A percentile compares a stretch with the other conserved stretches of the same genome.
These are phyloP conservation scores for Lucilia cuprina DNA, from an alignment of 1,140 invertebrate genomes.

Conservation along the genomic window DNA sequence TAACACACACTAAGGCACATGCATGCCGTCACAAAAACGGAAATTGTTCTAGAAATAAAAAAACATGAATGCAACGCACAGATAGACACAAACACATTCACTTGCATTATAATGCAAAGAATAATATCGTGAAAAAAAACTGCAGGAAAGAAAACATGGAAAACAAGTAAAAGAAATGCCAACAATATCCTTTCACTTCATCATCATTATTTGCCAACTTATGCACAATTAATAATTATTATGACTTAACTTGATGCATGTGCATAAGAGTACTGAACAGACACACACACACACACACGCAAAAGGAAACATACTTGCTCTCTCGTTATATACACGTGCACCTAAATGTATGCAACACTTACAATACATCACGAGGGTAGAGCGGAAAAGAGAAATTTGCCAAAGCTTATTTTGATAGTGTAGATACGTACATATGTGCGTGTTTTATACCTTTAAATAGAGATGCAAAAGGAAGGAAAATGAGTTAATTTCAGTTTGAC, in stretches of 20 bases:
- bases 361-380: not conserved
- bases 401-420: not conserved
- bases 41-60: not conserved
- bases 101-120: not conserved
- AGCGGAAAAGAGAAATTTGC: constrained; percentile 4
- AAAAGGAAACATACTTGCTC: not conserved
- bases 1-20: not conserved
- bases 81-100: not conserved
- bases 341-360: not conserved
- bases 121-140: not conserved
- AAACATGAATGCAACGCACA: not conserved
- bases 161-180: constrained; percentile 21
- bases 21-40: not conserved
- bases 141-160: not conserved
- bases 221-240: constrained; percentile 35
- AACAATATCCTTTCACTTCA: constrained; percentile 35
- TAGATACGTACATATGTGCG: not conserved
- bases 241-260: constrained; percentile 34
- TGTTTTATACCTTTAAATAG: not conserved
- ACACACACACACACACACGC: not conserved
- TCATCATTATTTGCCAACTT: constrained; percentile 34
- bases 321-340: not conserved
- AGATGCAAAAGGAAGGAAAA: no score
- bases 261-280: not conserved
- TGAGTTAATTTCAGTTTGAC: no score